Evolutionary conservation across 2,113 vertebrate species (phyloP), one percentile per base, ranked within the genome.

Genomic region (Callithrix jacchus): DNA sequence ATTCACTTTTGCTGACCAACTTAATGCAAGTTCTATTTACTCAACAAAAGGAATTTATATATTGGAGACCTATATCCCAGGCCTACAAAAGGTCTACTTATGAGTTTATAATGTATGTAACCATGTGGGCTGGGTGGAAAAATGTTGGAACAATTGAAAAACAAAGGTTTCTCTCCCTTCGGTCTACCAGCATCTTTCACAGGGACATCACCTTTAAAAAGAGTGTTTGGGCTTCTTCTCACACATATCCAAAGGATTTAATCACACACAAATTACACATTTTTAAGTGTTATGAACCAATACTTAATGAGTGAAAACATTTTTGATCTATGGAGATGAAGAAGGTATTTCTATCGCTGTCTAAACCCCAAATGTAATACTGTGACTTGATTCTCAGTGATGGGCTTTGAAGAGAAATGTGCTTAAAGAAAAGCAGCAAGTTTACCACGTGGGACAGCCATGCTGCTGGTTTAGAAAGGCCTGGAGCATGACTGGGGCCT

Each of bases 361-460:
- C 49, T 45, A 52, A 82, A 35, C 47, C 37, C 18, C 45, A 71
- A 45, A 42, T 5, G 8, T 40, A n/a, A 30, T 16, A 6, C 2
- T 49, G 40, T n/a, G 56, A 58, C 23, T 61, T 42, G 23, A 47
- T 58, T 71, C 47, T 91, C 70, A 71, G 64, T 35, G 61, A 8
- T 5, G 7, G 35, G 30, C 49, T 66, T 77, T 21, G 56, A 52
- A 71, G 42, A 56, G 8, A 58, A n/a, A 20, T 9, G 0, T 6
- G 25, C 47, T 40, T 58, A 35, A 64, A 92, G 80, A 58, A 82
- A 88, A 66, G 21, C 20, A 68, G 27, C 2, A 27, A 32, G 42
- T 35, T 61, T 87, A 32, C 18, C 27, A 27, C 0, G 0, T n/a
- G 14, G 13, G 32, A 18, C 12, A n/a, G 8, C 10, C 32, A 40